Base-by-base conservation (phyloP, 2,113 vertebrate genomes). In the Nerophis lumbriciformis region DNA sequence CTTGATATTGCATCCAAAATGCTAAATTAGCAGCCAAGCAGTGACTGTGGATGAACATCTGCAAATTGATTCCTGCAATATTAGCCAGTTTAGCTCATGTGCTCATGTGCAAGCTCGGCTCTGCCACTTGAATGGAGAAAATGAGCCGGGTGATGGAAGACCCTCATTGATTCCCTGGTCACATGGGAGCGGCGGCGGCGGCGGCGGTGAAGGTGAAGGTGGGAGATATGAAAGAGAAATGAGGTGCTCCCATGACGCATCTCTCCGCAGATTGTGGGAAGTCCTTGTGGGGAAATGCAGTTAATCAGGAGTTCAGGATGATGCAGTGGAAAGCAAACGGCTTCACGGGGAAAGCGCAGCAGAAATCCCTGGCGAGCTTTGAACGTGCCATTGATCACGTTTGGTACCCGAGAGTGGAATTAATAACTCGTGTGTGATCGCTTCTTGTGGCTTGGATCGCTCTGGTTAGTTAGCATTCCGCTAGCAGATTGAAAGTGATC, bases 141-240 rank as follows among this genome's bases (percentile, higher is more conserved):
- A 64, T 35, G 4, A 54, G 55, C 21, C 59, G 52, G 64, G 36
- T 72, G 66, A 71, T 75, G 50, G 64, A 69, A 36, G 51, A 67
- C 66, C 59, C 49, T 15, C n/a, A 76, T 82, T 5, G 62, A 78
- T 80, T 77, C 76, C 13, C 59, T 55, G 74, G 70, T 74, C 75
- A 76, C 58, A 49, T 36, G 48, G 78, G 68, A 65, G 47, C 11
- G 0, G 15, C 70, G 53, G 47, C 11, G 0, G 15, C 70, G 53
- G 28, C 2, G 21, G 28, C 28, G 28, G 28, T 4, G 28, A 12
- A 0, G 21, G 28, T 13, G 61, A 66, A 49, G 36, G 68, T 39
- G 68, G 39, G 65, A 69, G 59, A 68, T 76, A 68, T 74, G 62
- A 65, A 66, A 66, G 64, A 68, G 42, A 59, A 71, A 76, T 67